Conservation (phyloP, 53 echinoderm and acorn worm genomes). For the Paelopatides confundens region DNA sequence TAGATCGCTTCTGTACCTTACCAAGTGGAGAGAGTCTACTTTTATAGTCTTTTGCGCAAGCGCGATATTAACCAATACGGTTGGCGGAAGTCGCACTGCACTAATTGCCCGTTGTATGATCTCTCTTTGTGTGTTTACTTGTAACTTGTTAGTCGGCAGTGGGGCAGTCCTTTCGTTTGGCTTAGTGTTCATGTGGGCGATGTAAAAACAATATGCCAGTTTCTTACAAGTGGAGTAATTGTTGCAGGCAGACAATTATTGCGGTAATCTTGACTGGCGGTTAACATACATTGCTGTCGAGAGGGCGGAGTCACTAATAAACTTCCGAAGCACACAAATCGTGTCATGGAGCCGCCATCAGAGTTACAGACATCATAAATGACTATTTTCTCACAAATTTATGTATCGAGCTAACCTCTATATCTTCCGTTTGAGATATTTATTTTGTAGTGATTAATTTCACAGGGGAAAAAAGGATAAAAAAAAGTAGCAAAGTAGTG, state of each 20-base stretch:
- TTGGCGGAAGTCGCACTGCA: conserved; percentile 13
- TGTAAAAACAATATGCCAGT: not conserved
- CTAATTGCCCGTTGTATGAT: not conserved
- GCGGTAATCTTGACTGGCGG: no score
- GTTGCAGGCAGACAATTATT: no score
- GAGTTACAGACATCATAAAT: no score
- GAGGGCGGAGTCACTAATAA: not conserved
- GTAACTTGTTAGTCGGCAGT: not conserved
- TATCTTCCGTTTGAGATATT: no score
- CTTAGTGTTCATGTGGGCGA: not conserved
- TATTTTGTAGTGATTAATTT: no score
- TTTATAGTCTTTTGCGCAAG: conserved; percentile 37
- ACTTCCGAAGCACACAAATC: conserved; percentile 26
- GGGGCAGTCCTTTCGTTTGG: not conserved
- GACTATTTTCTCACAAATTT: no score
- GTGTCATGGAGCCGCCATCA: not conserved
- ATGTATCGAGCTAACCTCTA: no score
- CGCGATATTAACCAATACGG: conserved; percentile 3
- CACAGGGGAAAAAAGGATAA: no score
- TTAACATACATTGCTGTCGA: not conserved
- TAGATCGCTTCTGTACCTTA: not conserved
- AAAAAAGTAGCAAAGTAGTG: no score
- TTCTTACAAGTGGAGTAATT: no score
- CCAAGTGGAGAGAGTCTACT: not conserved
- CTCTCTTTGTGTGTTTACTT: not conserved